Evolutionary conservation across 2,797 vertebrate genomes (phyloP), one percentile per base, ranked within the genome.

Genomic region (Arctocebus calabarensis): DNA sequence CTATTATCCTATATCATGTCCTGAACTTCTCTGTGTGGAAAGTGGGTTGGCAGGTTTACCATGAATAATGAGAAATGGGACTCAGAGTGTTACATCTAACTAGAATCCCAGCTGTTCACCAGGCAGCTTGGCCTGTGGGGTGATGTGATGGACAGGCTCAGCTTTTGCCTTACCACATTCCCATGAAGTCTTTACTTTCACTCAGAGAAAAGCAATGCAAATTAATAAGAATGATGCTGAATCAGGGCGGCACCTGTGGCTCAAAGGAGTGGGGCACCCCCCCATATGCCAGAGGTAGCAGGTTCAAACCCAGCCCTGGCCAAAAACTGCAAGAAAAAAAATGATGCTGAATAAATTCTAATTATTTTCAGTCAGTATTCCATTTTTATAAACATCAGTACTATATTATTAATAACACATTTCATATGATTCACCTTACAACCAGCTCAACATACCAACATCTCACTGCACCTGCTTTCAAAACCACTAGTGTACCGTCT

Each of bases 351-450:
- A 92, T 70, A 22, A 9, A 71, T 25, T 73, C 22, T 79, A 40
- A 48, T 77, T 84, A 34, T 64, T 66, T 84, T 52, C 77, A 82
- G 40, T 70, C 27, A 91, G 34, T 48, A 84, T 75, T 81, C 91
- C 40, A 78, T 37, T 75, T 81, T 93, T 34, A 78, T 37, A 92
- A 84, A 87, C 10, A 45, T 52, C 22, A 40, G 1, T 78, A 73
- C 8, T 73, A 2, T 27, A 71, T 52, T 91, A 52, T 34, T 83
- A 83, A 59, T 45, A 83, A 61, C 40, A 90, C 23, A 34, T 79
- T 74, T 73, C n/a, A 29, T 55, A 23, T 40, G 1, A 61, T 52
- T 90, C 27, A 74, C 32, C 62, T 88, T 93, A 61, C 45, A 62
- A 71, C 11, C 57, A 34, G 91, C 27, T 61, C 52, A 57, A 84